Evolutionary conservation across 2,113 vertebrate species (phyloP).

Genomic region (Gasterosteus nipponicus): DNA sequence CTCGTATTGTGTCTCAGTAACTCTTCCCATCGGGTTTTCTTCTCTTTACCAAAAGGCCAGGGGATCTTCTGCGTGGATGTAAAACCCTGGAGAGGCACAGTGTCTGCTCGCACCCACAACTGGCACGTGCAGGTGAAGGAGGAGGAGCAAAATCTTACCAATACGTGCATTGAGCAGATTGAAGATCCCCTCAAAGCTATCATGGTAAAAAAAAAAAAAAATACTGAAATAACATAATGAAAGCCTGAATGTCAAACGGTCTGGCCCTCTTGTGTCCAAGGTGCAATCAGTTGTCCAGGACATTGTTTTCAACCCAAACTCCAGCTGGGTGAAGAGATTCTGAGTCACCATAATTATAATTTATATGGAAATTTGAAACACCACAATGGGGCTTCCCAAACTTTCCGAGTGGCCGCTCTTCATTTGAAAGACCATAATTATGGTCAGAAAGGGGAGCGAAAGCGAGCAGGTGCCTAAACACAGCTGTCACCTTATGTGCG

Average conservation of each 20-base stretch:
- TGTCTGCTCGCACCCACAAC: constrained; percentile 62
- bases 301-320: constrained; percentile 60
- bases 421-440: constrained; percentile 71
- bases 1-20: neutral
- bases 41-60: constrained; percentile 61
- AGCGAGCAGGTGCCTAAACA: constrained; percentile 76
- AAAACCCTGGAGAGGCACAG: constrained; percentile 73
- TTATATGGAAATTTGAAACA: constrained; percentile 72
- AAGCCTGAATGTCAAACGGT: constrained; percentile 65
- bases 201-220: constrained; percentile 66
- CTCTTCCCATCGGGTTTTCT: neutral
- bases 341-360: constrained; percentile 61
- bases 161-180: constrained; percentile 75
- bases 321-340: constrained; percentile 58
- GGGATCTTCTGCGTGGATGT: constrained; percentile 82
- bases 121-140: constrained; percentile 78
- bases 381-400: constrained; percentile 57
- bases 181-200: constrained; percentile 79
- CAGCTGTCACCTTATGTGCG: constrained; percentile 71
- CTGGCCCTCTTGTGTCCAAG: constrained; percentile 46
- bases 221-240: constrained; percentile 10
- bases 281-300: constrained; percentile 57
- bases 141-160: constrained; percentile 72
- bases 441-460: constrained; percentile 43
- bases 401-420: constrained; percentile 67